Percentiles rank a stretch among this genome's conserved stretches.
These are phyloP conservation scores for Pomacea maculata DNA, from an alignment of 1,140 invertebrate species.

Conservation along the genomic window DNA sequence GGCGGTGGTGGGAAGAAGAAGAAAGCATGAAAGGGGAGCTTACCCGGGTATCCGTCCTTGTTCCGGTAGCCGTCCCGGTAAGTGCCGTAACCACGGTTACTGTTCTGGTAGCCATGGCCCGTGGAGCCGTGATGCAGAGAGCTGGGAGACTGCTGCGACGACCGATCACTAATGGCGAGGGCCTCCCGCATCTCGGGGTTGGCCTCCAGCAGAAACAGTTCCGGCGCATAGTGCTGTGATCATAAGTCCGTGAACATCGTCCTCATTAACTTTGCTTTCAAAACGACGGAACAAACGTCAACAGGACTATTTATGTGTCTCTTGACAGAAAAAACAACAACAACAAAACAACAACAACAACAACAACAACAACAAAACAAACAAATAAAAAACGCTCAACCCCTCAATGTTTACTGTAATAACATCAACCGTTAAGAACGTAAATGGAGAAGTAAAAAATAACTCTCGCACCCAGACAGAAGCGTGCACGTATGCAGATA, in stretches of 20 bases:
- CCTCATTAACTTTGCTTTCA: no score
- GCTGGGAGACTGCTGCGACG: constrained; percentile 31
- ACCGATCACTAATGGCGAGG: constrained; percentile 32
- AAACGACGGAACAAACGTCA: background rate
- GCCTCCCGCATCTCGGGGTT: constrained; percentile 30
- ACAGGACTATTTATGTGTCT: background rate
- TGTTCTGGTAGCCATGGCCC: constrained; percentile 5
- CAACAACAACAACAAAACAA: no score
- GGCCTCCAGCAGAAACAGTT: constrained; percentile 46
- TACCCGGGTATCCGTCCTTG: constrained; percentile 14
- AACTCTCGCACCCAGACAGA: no score
- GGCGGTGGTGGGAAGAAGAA: constrained; percentile 6
- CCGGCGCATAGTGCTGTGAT: constrained; percentile 47
- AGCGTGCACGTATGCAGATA: no score
- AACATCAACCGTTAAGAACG: no score
- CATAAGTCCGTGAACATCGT: background rate
- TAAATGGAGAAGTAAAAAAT: no score
- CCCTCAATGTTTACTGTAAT: no score
- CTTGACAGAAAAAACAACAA: no score
- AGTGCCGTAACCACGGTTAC: constrained; percentile 8
- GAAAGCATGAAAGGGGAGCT: background rate
- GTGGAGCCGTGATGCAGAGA: constrained; percentile 16
- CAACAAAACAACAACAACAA: no score
- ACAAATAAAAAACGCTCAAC: no score
- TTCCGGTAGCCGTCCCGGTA: constrained; percentile 28